Base-by-base conservation (phyloP, 2,113 vertebrate species). In the Cichladusa arquata region DNA sequence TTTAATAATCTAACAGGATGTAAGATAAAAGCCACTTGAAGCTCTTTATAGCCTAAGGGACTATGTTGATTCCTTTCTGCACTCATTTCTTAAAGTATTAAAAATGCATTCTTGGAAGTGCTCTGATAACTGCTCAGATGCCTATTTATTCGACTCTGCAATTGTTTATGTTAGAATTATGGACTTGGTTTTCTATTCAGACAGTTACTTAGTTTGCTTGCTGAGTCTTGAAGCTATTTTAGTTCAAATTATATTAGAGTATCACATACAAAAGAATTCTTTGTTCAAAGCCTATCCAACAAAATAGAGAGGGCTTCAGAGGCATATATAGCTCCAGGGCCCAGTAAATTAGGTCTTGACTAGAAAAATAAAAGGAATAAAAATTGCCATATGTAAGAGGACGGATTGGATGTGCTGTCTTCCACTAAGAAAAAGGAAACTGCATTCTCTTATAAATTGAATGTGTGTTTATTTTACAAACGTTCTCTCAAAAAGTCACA, bases 101-200 rank as follows among this genome's bases (percentile, higher is more conserved):
- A 95, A 93, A 95, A 95, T 87, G 50, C 67, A 89, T 96, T 86
- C 88, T 90, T 96, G 81, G 62, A 60, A 81, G 51, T 67, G 56
- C 90, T 95, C 70, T 72, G 58, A 81, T 93, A 88, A 85, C 91
- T 89, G 64, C 56, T 94, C 92, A 67, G 45, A 72, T 91, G 51
- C 74, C 80, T 87, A 61, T 92, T 86, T 91, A 95, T 95, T 95
- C 89, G 91, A 57, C 48, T 70, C 58, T 78, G 34, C 73, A 87
- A 79, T 67, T 96, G 87, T 95, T 94, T 95, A 91, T 95, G 67
- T 66, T 92, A 84, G 89, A 94, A 82, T 95, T 93, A 95, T 74
- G 47, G 87, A 53, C 73, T 92, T 85, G 74, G 19, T 85, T 96
- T 96, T 92, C 67, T 81, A 25, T 92, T 80, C 81, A 90, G 83